Conservation (phyloP, 2,797 vertebrate genomes). For the Gadopsis bispinosus region DNA sequence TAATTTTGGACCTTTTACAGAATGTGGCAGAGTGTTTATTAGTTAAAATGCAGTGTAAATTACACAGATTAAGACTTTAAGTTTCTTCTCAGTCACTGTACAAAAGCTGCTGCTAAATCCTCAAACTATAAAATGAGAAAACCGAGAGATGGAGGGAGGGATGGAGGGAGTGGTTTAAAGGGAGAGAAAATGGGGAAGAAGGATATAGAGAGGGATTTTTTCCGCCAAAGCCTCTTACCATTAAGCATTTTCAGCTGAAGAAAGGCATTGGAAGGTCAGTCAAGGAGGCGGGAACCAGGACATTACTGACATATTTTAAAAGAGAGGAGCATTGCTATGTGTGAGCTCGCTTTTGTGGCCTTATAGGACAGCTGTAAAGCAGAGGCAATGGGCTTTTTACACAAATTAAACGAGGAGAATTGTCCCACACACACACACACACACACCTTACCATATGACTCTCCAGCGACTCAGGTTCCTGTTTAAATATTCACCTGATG, state of each 20-base stretch:
- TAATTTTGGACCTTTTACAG: conserved; percentile 2
- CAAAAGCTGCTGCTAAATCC: conserved; percentile 35
- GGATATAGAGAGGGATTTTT: conserved; percentile 60
- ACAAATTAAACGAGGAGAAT: conserved; percentile 57
- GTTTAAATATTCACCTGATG: conserved; percentile 70
- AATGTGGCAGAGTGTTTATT: conserved; percentile 1
- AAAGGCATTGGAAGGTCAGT: conserved; percentile 70
- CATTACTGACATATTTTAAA: conserved; percentile 28
- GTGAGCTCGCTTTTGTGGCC: neutral
- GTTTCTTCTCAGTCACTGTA: conserved; percentile 12
- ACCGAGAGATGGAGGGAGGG: conserved; percentile 5
- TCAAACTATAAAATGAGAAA: conserved; percentile 27
- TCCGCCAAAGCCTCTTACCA: conserved; percentile 78
- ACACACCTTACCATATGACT: conserved; percentile 53
- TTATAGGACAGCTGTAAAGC: conserved; percentile 26
- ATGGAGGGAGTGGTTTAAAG: conserved; percentile 11
- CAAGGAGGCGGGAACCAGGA: conserved; percentile 45
- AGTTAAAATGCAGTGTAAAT: conserved; percentile 23
- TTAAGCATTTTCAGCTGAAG: conserved; percentile 77
- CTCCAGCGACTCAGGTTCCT: conserved; percentile 57
- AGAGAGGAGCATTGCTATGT: neutral
- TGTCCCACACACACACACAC: conserved; percentile 27
- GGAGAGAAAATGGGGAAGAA: conserved; percentile 38
- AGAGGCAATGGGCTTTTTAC: conserved; percentile 27
- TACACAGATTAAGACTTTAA: conserved; percentile 35